Conservation (phyloP, 2,113 vertebrate genomes). For the Picathartes gymnocephalus region DNA sequence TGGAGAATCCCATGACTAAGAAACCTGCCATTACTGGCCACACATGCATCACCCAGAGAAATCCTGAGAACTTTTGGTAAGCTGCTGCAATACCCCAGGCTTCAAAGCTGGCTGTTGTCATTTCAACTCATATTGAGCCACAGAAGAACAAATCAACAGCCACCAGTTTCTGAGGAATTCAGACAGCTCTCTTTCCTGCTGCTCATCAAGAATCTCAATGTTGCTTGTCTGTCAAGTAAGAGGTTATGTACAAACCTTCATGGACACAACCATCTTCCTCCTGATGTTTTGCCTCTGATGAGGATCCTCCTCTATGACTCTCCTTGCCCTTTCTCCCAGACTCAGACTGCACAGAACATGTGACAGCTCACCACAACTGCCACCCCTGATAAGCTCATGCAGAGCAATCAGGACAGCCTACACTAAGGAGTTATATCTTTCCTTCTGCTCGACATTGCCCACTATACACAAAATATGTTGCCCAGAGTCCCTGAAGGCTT, state of each 20-base stretch:
- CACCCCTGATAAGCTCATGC: neutral
- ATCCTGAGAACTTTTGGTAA: neutral
- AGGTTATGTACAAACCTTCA: neutral
- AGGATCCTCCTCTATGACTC: neutral
- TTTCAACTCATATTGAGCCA: neutral
- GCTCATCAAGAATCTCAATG: neutral
- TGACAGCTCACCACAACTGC: neutral
- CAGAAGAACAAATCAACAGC: neutral
- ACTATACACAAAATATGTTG: rapidly evolving
- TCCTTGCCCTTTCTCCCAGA: neutral
- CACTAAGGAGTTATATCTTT: neutral
- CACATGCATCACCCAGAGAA: neutral
- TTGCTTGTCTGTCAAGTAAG: neutral
- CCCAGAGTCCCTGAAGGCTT: neutral
- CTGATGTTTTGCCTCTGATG: neutral
- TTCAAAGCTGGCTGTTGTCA: neutral
- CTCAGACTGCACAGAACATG: neutral
- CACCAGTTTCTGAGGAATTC: neutral
- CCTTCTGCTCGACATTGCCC: neutral
- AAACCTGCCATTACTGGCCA: neutral
- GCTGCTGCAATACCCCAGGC: neutral
- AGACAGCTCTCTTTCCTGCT: neutral
- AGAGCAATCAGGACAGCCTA: neutral
- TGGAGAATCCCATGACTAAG: neutral
- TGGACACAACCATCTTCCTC: neutral